Base-by-base conservation (phyloP, 2,888 invertebrate genomes). In the Apamea monoglypha region DNA sequence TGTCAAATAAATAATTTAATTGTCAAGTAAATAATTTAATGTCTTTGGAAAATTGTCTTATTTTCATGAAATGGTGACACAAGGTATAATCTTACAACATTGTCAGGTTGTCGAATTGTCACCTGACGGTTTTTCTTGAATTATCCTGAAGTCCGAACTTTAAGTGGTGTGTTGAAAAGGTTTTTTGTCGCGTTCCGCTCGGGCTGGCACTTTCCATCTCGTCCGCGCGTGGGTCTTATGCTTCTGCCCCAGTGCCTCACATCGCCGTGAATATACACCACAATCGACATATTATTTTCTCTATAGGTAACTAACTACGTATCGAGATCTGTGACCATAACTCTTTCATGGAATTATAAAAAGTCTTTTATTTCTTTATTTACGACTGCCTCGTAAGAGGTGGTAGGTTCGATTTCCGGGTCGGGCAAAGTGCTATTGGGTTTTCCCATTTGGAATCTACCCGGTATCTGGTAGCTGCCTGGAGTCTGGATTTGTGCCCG, bases 171-270 rank as follows among this genome's bases (percentile, higher is more conserved):
- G n/a, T 50, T 4, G 14, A 50, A 36, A 59, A 56, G 0, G 44
- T 76, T 79, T 70, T 83, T 74, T 25, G 76, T 76, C 32, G 47
- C 71, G 80, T 87, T 84, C 70, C 82, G 80, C 40, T 78, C 50
- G 74, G 71, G 14, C 18, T 74, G 29, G 25, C 77, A 88, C 86
- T 88, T 87, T 88, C 88, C 86, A 82, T 89, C 79, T 89, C 89
- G 18, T 71, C 71, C 40, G 82, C 64, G 68, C 66, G 50, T 18
- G 72, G 70, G 68, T 40, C 77, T 68, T 81, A 81, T 72, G 72
- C 61, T 66, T 74, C 69, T 76, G 82, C 25, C 71, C 81, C 72
- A 87, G 74, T 88, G 85, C 59, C 83, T 74, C 68, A 82, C 76
- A 78, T 71, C 47, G 32, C 56, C 40, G 29, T 69, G 18, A 74